Evolutionary conservation across 2,888 invertebrate species (phyloP).

Genomic region (Erannis defoliaria): DNA sequence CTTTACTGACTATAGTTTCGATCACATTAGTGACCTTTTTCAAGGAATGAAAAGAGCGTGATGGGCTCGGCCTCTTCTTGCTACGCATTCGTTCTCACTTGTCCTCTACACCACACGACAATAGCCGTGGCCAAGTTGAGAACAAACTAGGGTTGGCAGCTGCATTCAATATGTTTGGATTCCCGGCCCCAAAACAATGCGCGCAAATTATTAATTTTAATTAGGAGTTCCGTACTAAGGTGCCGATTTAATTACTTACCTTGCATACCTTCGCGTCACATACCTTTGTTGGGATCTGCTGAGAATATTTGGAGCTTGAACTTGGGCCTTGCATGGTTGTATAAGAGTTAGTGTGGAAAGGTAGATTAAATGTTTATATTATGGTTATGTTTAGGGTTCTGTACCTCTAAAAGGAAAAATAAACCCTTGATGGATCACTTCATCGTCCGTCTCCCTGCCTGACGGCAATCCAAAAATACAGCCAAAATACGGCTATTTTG

Average conservation of each 20-base stretch:
- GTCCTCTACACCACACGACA: slow-evolving; percentile 43
- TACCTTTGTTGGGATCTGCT: slow-evolving; percentile 15
- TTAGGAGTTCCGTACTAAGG: slow-evolving; percentile 42
- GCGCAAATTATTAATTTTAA: slow-evolving; percentile 54
- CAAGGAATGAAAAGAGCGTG: too few species aligned
- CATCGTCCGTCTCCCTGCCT: too few species aligned
- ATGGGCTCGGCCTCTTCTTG: too few species aligned
- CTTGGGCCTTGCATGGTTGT: neutral
- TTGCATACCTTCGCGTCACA: slow-evolving; percentile 36
- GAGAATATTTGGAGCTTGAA: neutral
- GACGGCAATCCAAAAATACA: too few species aligned
- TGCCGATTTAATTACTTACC: slow-evolving; percentile 43
- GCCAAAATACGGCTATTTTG: too few species aligned
- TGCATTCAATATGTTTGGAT: slow-evolving; percentile 67
- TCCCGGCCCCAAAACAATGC: slow-evolving; percentile 50
- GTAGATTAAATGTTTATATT: neutral
- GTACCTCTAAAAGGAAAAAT: too few species aligned
- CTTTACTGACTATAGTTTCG: too few species aligned
- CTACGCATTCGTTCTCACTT: slow-evolving; percentile 5
- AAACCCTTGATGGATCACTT: too few species aligned
- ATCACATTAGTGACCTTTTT: too few species aligned
- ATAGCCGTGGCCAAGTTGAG: slow-evolving; percentile 55
- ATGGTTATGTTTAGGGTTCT: too few species aligned
- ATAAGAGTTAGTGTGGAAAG: neutral
- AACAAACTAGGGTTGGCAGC: slow-evolving; percentile 63